Evolutionary conservation across 2,113 vertebrate species (phyloP), one percentile per base, ranked within the genome.

Genomic region (Ascaphus truei): DNA sequence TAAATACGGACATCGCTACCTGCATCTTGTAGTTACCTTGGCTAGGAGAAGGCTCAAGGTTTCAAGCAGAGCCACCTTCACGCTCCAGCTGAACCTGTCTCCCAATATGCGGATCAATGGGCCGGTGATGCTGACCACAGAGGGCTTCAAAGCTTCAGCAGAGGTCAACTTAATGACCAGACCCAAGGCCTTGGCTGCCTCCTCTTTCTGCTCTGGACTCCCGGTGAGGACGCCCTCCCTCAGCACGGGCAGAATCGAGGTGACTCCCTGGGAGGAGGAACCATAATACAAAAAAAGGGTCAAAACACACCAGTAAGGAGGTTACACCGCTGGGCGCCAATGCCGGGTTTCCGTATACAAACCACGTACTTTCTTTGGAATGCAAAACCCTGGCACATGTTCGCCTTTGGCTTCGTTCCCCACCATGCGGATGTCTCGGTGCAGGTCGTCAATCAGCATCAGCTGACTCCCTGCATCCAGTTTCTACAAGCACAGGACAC

Each of bases 61-160:
- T 85, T 99, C 97, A 0, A 99, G 86, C 66, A 99, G 83, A 68
- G 97, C 96, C 0, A 95, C 96, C 78, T 98, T 98, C 75, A 98
- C 96, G 0, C 89, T 93, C 91, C 93, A 98, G 72, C 90, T 91
- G 77, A 99, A 99, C 13, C 97, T 89, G 80, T 99, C 97, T 73
- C 97, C 97, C 56, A 99, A 71, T 79, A 99, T 98, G 34, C 97
- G 93, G 77, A 99, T 99, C 43, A 99, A 93, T 0, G 97, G 97
- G 41, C 97, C 97, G 0, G 97, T 98, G 81, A 99, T 98, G 89
- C 93, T 94, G 75, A 99, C 85, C 12, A 99, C 96, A 0, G 97
- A 99, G 13, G 96, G 96, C 22, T 93, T 88, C 45, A 99, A 88
- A 27, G 97, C 96, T 31, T 99, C 96, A 0, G 97, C 88, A 1